Base-by-base conservation (phyloP, 2,888 invertebrate species). In the Leptogaster cylindrica region DNA sequence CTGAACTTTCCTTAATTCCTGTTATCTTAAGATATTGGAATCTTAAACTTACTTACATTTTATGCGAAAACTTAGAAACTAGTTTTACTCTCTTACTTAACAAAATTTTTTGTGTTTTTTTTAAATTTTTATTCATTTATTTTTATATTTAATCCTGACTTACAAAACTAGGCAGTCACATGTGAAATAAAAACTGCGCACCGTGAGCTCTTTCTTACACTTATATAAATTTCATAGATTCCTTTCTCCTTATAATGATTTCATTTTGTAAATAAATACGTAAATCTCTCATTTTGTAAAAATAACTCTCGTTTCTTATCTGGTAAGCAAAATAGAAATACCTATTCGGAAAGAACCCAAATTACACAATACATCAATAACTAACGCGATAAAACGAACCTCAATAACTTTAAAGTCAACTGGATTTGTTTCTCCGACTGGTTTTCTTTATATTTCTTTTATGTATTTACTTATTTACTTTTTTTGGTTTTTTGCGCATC, bases 91-190 rank as follows among this genome's bases (percentile, higher is more conserved):
- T 46, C 52, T 52, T 39, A 23, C 41, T 58, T 41, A 58, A 39
- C 27, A 33, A 51, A 39, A 58, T 6, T 20, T 58, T 39, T 44
- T 12, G 16, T 36, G 16, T 39, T 39, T 58, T 39, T 39, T 25
- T 39, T 12, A 58, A 7, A 10, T 25, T 58, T 46, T 7, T 46
- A 55, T n/a, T n/a, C 28, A 12, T 52, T 52, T 52, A n/a, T 52
- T 28, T 27, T 27, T 25, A 10, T 52, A 50, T 50, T 50, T 25
- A 12, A 12, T 52, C 16, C 41, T 67, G 48, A 65, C 65, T 65
- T 68, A 68, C 27, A 68, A 68, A 68, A 66, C 68, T 68, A 68
- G 52, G 68, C 68, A 68, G 68, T 68, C 63, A 66, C 31, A 58
- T 68, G 55, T 63, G 50, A 27, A 63, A 63, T 27, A 51, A 58